Conservation (phyloP, 2,113 vertebrate genomes). For the Colossoma macropomum region DNA sequence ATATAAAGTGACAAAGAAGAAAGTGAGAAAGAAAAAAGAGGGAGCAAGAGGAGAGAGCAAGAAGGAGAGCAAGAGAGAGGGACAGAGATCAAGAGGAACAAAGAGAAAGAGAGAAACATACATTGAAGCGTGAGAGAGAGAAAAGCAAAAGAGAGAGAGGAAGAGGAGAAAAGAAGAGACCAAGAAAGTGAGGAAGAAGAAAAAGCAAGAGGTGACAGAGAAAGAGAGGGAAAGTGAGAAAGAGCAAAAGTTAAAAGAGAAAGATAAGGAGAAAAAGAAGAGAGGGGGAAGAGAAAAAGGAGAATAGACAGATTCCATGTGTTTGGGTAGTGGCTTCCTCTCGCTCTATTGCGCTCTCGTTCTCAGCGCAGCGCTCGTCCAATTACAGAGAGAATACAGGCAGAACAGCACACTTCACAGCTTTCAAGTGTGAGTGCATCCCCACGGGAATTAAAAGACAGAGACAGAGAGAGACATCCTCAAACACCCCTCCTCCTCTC, state of each 20-base stretch:
- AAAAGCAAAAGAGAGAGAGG: neutral
- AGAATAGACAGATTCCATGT: constrained; percentile 36
- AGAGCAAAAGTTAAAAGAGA: neutral
- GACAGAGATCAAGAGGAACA: neutral
- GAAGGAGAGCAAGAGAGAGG: neutral
- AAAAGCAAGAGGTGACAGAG: neutral
- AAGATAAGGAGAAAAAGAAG: neutral
- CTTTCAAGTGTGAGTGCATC: constrained; percentile 79
- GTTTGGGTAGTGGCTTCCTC: constrained; percentile 40
- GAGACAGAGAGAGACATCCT: constrained; percentile 71
- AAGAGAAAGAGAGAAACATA: neutral
- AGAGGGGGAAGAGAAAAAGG: constrained; percentile 10
- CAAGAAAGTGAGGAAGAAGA: too few species aligned
- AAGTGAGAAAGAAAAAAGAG: neutral
- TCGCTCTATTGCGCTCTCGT: constrained; percentile 15
- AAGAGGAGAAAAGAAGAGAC: too few species aligned
- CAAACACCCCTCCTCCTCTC: constrained; percentile 65
- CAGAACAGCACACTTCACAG: constrained; percentile 84
- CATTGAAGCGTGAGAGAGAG: neutral
- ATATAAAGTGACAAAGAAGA: neutral
- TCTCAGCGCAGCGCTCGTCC: constrained; percentile 70
- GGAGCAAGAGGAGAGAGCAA: neutral
- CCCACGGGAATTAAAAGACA: constrained; percentile 79
- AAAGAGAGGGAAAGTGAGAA: neutral
- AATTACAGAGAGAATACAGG: constrained; percentile 81